phyloP scores from a whole-genome alignment of 2,797 vertebrate genomes.

The Platyrinchus mystaceus region DNA sequence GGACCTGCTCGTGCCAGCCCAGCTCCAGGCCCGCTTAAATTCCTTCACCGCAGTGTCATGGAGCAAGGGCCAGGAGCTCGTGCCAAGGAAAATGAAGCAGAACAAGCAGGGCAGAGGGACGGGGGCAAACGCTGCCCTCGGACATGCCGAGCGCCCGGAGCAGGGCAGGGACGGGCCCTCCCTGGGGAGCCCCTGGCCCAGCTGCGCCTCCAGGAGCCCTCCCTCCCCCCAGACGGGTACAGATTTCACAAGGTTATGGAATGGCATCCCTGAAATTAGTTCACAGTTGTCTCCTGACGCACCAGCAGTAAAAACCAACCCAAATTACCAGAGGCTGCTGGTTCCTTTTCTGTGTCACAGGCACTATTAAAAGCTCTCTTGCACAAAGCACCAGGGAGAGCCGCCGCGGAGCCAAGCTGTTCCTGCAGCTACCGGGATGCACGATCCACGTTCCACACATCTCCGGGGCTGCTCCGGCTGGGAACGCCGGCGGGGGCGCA shows the following conservation, averaged over 20 bases:
- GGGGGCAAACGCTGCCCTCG: neutral
- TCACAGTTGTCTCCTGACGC: slow-evolving; percentile 61
- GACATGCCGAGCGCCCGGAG: fast-evolving
- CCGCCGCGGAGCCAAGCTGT: slow-evolving; percentile 21
- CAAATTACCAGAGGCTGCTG: slow-evolving; percentile 54
- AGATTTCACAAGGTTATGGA: slow-evolving; percentile 56
- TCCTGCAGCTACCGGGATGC: slow-evolving; percentile 41
- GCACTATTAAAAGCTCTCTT: slow-evolving; percentile 66
- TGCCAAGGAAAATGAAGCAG: neutral
- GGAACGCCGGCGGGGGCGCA: neutral
- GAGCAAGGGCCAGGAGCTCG: neutral
- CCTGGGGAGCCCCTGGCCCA: neutral
- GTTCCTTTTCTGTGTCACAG: slow-evolving; percentile 68
- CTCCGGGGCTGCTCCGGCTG: neutral
- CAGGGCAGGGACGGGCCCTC: neutral
- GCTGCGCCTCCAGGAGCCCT: neutral
- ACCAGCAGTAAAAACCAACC: slow-evolving; percentile 64
- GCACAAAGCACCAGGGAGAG: slow-evolving; percentile 53
- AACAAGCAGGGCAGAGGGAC: neutral
- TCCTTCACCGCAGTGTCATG: fast-evolving
- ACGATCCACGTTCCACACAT: slow-evolving; percentile 13
- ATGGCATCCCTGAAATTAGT: slow-evolving; percentile 62
- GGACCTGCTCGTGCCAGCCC: neutral
- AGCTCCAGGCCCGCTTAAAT: neutral
- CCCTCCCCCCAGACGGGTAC: neutral